phyloP scores from a whole-genome alignment of 2,113 vertebrate genomes.

The Colistium nudipinnis region DNA sequence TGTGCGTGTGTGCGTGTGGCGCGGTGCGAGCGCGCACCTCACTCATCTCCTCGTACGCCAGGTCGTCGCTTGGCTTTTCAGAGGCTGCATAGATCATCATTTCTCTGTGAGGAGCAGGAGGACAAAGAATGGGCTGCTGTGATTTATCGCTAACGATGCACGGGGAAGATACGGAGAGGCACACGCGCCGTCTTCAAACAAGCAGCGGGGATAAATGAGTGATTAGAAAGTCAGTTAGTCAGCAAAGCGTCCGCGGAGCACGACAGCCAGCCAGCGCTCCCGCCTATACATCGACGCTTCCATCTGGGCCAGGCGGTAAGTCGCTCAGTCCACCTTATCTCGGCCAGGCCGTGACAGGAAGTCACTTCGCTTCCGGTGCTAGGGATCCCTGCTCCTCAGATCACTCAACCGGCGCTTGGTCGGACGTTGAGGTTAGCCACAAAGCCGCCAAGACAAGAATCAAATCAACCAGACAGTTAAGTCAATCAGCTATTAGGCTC shows the following conservation, averaged over 20 bases:
- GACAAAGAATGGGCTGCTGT: conserved; percentile 62
- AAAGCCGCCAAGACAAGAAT: conserved; percentile 34
- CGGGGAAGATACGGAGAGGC: conserved; percentile 52
- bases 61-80: conserved; percentile 89
- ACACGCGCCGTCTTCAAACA: conserved; percentile 58
- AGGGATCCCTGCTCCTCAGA: conserved; percentile 43
- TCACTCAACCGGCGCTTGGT: conserved; percentile 54
- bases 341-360: conserved; percentile 64
- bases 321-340: conserved; percentile 71
- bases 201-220: conserved; percentile 73
- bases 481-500: conserved; percentile 54
- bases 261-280: conserved; percentile 39
- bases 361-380: conserved; percentile 54
- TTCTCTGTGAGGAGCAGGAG: conserved; percentile 81
- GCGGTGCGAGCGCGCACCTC: conserved; percentile 81
- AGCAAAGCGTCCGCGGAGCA: conserved; percentile 56
- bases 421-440: conserved; percentile 44
- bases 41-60: conserved; percentile 88
- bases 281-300: conserved; percentile 70
- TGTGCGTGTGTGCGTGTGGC: conserved; percentile 1
- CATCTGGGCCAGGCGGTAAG: conserved; percentile 73
- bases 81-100: conserved; percentile 92
- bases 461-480: conserved; percentile 52
- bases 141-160: conserved; percentile 74
- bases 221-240: conserved; percentile 79